These are phyloP conservation scores for Ictalurus punctatus DNA, from an alignment of 2,113 vertebrate species.

Conservation along the genomic window DNA sequence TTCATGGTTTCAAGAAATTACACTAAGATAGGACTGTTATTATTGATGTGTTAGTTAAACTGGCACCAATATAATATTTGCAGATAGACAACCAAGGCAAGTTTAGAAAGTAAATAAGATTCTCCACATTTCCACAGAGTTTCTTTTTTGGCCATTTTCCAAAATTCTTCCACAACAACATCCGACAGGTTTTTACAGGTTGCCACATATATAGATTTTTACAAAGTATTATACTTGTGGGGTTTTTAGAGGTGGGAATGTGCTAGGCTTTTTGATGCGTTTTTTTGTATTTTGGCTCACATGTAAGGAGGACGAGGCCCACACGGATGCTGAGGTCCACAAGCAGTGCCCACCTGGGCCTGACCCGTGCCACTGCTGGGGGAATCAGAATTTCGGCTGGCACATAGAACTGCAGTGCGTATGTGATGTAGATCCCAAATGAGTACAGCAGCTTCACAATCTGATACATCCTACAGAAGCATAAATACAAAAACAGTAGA, in stretches of 20 bases:
- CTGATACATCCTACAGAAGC: conserved; percentile 85
- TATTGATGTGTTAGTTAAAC: neutral
- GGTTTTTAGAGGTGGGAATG: neutral
- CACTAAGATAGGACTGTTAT: neutral
- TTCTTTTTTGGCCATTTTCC: neutral
- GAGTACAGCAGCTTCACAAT: conserved; percentile 92
- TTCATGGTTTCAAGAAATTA: neutral
- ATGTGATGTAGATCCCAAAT: conserved; percentile 92
- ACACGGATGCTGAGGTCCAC: conserved; percentile 81
- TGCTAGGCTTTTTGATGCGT: neutral
- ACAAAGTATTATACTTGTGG: neutral
- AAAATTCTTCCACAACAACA: neutral
- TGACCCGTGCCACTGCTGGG: conserved; percentile 65
- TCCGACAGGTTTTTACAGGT: neutral
- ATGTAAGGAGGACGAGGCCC: conserved; percentile 82
- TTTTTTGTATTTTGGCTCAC: conserved; percentile 74
- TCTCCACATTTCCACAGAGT: neutral
- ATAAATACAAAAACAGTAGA: neutral
- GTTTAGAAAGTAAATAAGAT: neutral
- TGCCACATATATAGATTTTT: neutral
- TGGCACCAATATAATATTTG: neutral
- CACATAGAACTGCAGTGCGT: conserved; percentile 94
- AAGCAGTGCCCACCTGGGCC: conserved; percentile 68
- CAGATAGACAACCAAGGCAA: neutral
- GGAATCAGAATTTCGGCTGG: conserved; percentile 90